Base-by-base conservation (phyloP, 2,888 invertebrate genomes). In the Hypercompe scribonia region DNA sequence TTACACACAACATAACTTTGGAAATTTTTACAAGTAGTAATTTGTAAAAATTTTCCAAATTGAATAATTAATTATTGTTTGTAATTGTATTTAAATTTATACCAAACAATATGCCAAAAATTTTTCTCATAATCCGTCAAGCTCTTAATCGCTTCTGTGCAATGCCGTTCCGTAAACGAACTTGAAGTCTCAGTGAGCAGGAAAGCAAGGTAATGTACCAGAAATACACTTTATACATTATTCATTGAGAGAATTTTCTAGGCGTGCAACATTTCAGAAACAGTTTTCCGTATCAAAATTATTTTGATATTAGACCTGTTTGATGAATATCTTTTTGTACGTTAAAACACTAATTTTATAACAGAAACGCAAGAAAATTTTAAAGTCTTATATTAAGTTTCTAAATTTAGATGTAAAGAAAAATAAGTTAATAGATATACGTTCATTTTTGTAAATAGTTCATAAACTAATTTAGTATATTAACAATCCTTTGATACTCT, bases 171-270 rank as follows among this genome's bases (percentile, higher is more conserved):
- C n/a, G 54, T 54, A 36, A 28, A 54, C 28, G 39, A 42, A 42
- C 39, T 65, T 74, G 68, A 72, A 11, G 78, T 65, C 73, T 28
- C 68, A 77, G 63, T 67, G 65, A 58, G 71, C 68, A 31, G 71
- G 65, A 77, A 81, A 81, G 75, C 68, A 72, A 79, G 75, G 75
- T 75, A 81, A 81, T 79, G 68, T 75, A 76, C 46, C 79, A 72
- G 75, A 79, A 82, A 81, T 75, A 73, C 67, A 77, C 58, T 73
- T 63, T 58, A 81, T 82, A 75, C 75, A 82, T 82, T 74, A 83
- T 82, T 83, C 73, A 83, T 74, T 71, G 24, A 71, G 68, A 61
- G 64, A 68, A 75, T 74, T 42, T 65, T 70, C 36, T 66, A 67
- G 4, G 65, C 63, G 70, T 54, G 68, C n/a, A 63, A 78, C 70